A percentile compares a stretch with the other conserved stretches of the same genome.
Evolutionary conservation across 1,140 invertebrate species (phyloP).

Genomic region (Tetramorium parvispinum): DNA sequence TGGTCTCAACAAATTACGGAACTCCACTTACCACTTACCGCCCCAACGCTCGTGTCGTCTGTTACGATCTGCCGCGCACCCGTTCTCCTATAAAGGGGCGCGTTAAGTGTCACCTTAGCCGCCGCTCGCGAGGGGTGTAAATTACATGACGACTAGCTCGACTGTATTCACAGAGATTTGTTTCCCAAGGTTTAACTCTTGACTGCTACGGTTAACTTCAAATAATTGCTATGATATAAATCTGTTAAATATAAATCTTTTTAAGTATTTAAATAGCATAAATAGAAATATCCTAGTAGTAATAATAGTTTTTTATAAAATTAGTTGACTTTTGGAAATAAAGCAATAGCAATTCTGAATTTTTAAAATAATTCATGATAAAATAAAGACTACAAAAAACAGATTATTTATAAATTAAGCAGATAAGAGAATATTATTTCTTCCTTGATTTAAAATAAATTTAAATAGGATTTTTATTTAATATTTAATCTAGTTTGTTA

Average conservation of each 20-base stretch:
- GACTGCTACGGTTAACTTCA: neutral
- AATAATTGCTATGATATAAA: neutral
- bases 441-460: neutral
- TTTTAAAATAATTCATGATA: neutral
- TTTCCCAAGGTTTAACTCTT: slow-evolving; percentile 15
- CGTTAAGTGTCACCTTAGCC: slow-evolving; percentile 38
- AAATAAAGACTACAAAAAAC: neutral
- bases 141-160: slow-evolving; percentile 10
- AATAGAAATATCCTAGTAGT: neutral
- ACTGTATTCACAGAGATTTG: slow-evolving; percentile 51
- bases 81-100: slow-evolving; percentile 18
- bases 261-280: neutral
- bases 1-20: slow-evolving; percentile 69
- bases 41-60: slow-evolving; percentile 45
- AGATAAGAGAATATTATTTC: neutral
- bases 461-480: neutral
- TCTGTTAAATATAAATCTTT: neutral
- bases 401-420: neutral
- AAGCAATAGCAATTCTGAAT: neutral
- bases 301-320: neutral
- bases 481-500: neutral
- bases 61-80: slow-evolving; percentile 35
- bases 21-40: slow-evolving; percentile 72
- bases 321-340: neutral
- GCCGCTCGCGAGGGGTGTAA: slow-evolving; percentile 32